Evolutionary conservation across 2,888 invertebrate species (phyloP), one percentile per base, ranked within the genome.

Genomic region (Nemapogon koenigi): DNA sequence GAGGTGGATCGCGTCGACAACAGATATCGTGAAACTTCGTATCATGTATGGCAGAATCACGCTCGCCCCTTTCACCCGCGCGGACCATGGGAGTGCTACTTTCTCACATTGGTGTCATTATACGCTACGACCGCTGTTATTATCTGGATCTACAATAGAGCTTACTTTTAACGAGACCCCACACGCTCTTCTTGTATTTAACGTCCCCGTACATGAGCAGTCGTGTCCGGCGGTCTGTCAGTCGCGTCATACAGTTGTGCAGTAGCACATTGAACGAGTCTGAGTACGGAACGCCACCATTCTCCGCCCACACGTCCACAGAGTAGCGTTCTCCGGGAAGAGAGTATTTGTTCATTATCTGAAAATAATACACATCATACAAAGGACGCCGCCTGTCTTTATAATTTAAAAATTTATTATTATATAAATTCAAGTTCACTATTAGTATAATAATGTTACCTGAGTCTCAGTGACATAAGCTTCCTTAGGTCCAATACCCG

Each of bases 231-330:
- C 71, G 79, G 38, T 86, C 85, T 0, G 84, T 81, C 43, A 85
- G 81, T 53, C 89, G 83, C 40, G 86, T 86, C 48, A 98, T 70
- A 70, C 97, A 98, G 73, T 94, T 96, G 66, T 95, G 93, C 40
- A 86, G 86, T 33, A 84, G 75, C 31, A 93, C 90, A 57, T 85
- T 88, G 80, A 98, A 98, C 55, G 93, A 90, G 70, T 98, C 98
- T 15, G 94, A 93, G 73, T 97, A 98, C 2, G 98, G 97, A 57
- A 98, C 90, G 47, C 96, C 96, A 16, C 90, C 87, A 75, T 97
- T 97, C 43, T 87, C 84, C 43, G 89, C 88, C 55, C 93, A 91
- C 45, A 90, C 84, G 64, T 95, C 91, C 45, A 98, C 90, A 7
- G 92, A 87, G 78, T 97, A 97, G 46, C 91, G 75, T 49, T 86